These are phyloP conservation scores for Drosophila kepulauana DNA, from an alignment of 1,140 invertebrate species.

Conservation along the genomic window DNA sequence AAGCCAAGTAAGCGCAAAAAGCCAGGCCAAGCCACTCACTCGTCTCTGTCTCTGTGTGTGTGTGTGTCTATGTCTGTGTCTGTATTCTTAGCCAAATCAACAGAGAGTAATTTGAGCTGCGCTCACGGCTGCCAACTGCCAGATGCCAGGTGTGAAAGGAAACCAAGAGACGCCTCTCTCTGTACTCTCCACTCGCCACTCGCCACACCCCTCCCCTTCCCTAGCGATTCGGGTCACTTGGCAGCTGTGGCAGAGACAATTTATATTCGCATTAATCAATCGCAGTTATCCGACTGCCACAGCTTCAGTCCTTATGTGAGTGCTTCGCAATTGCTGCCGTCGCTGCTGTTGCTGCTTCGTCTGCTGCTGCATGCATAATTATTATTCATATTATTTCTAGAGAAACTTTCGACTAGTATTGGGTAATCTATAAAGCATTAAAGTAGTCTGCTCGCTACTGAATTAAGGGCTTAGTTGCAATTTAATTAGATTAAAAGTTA, in stretches of 20 bases:
- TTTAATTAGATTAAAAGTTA: too few species aligned
- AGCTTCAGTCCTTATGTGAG: background rate
- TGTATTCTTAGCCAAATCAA: slow-evolving; percentile 13
- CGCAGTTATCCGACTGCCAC: background rate
- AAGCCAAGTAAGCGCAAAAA: slow-evolving; percentile 31
- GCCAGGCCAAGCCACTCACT: background rate
- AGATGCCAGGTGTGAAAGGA: slow-evolving; percentile 2
- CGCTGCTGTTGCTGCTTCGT: too few species aligned
- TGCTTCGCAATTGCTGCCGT: background rate
- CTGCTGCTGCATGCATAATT: background rate
- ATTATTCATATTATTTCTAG: background rate
- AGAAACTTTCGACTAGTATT: background rate
- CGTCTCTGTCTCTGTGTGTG: background rate
- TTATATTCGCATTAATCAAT: slow-evolving; percentile 14
- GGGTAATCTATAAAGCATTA: too few species aligned
- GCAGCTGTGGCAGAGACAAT: slow-evolving; percentile 26
- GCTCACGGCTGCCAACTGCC: background rate
- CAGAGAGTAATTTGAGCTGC: slow-evolving; percentile 19
- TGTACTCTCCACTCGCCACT: too few species aligned
- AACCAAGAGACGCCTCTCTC: background rate
- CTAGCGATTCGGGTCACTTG: slow-evolving; percentile 24
- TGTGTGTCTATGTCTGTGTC: background rate
- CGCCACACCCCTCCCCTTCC: background rate
- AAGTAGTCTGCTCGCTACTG: too few species aligned
- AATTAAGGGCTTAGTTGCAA: too few species aligned